phyloP scores from a whole-genome alignment of 2,797 vertebrate genomes.

The Tolypeutes matacus region DNA sequence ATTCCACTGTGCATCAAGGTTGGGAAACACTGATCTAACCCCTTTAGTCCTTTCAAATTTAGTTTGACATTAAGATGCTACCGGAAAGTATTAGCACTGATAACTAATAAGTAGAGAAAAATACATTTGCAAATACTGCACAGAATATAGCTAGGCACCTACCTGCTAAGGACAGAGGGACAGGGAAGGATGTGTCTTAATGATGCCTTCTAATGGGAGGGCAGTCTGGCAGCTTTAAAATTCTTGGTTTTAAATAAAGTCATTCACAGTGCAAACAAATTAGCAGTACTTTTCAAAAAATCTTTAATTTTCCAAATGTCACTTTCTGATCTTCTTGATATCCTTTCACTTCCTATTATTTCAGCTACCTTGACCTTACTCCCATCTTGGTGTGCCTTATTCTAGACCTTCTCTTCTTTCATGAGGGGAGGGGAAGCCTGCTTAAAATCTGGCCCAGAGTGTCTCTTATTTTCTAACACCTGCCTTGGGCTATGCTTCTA shows the following conservation, averaged over 20 bases:
- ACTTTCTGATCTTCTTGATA: slow-evolving; percentile 74
- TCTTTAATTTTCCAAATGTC: slow-evolving; percentile 83
- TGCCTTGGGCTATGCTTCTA: slow-evolving; percentile 57
- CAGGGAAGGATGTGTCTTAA: slow-evolving; percentile 65
- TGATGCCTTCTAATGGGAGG: slow-evolving; percentile 61
- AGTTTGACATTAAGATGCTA: slow-evolving; percentile 53
- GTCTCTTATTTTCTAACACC: slow-evolving; percentile 39
- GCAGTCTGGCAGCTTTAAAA: slow-evolving; percentile 68
- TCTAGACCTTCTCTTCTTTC: slow-evolving; percentile 72
- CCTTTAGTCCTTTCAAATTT: slow-evolving; percentile 61
- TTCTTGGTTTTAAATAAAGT: slow-evolving; percentile 74
- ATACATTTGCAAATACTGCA: slow-evolving; percentile 56
- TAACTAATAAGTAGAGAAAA: slow-evolving; percentile 59
- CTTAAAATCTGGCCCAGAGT: slow-evolving; percentile 72
- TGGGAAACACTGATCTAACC: slow-evolving; percentile 43
- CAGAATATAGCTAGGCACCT: slow-evolving; percentile 54
- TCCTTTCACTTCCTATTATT: slow-evolving; percentile 82
- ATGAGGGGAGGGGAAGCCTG: slow-evolving; percentile 73
- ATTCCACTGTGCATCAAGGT: slow-evolving; percentile 3
- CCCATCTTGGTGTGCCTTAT: slow-evolving; percentile 75
- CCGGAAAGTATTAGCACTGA: slow-evolving; percentile 56
- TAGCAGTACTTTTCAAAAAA: slow-evolving; percentile 55
- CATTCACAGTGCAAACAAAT: slow-evolving; percentile 71
- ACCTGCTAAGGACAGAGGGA: slow-evolving; percentile 62
- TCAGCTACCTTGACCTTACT: slow-evolving; percentile 84